Conservation (phyloP, 2,113 vertebrate genomes). For the Lepidothrix coronata region DNA sequence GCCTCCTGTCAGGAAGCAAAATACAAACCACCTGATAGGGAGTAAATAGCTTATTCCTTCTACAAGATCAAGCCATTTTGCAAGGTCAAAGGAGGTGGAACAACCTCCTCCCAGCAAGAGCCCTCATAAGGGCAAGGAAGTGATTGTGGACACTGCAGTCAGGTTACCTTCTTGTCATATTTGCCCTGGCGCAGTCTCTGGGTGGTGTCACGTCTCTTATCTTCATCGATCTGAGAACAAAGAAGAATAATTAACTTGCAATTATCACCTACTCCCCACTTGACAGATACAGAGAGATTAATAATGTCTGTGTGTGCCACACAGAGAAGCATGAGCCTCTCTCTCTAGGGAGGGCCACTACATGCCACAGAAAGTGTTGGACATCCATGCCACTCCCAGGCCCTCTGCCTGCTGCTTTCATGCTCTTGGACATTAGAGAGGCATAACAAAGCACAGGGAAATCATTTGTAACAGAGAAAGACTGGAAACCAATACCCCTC, state of each 20-base stretch:
- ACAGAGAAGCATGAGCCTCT: not conserved
- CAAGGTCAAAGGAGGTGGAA: not conserved
- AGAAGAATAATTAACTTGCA: slow-evolving; percentile 46
- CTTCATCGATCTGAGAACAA: slow-evolving; percentile 89
- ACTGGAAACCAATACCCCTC: not conserved
- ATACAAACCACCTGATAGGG: not conserved
- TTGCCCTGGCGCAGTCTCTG: slow-evolving; percentile 82
- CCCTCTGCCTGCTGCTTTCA: not conserved
- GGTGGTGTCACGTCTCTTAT: slow-evolving; percentile 84
- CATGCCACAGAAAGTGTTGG: not conserved
- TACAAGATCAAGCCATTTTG: not conserved
- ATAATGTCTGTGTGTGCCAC: not conserved
- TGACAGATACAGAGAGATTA: not conserved
- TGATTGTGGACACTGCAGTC: not conserved
- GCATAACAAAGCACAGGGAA: not conserved
- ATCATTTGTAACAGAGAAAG: not conserved
- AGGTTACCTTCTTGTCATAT: slow-evolving; percentile 93
- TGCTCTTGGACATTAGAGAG: not conserved
- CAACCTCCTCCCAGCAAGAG: not conserved
- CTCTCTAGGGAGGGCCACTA: not conserved
- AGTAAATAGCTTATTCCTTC: not conserved
- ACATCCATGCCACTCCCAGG: not conserved
- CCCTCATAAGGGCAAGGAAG: not conserved
- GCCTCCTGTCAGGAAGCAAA: not conserved
- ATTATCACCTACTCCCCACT: not conserved